These are phyloP conservation scores for Mycalesis mineus DNA, from an alignment of 2,888 invertebrate genomes.

Conservation along the genomic window DNA sequence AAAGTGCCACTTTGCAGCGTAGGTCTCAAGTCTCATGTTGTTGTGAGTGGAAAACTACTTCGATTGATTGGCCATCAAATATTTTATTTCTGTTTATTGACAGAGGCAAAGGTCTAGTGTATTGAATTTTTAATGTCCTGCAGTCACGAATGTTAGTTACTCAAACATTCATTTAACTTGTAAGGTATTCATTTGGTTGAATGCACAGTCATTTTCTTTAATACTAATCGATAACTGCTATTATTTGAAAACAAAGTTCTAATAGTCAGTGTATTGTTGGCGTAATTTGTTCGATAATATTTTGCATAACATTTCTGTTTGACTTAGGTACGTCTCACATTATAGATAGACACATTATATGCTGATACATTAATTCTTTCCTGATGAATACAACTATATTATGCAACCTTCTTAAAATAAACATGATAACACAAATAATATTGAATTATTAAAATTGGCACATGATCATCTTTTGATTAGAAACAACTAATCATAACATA, in stretches of 20 bases:
- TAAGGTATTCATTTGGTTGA: slow-evolving; percentile 8
- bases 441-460: no score
- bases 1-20: no score
- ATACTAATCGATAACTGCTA: neutral
- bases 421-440: no score
- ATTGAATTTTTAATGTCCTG: slow-evolving; percentile 31
- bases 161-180: slow-evolving; percentile 24
- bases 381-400: no score
- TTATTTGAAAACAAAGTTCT: neutral
- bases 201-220: slow-evolving; percentile 1
- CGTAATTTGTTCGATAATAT: neutral
- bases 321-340: neutral
- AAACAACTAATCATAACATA: no score
- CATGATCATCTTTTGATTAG: no score
- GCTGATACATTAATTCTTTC: no score
- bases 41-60: no score
- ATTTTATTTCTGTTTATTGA: slow-evolving; percentile 25
- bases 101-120: slow-evolving; percentile 28
- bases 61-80: neutral
- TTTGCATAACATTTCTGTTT: no score
- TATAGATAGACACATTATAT: no score
- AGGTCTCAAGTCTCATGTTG: no score
- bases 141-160: slow-evolving; percentile 17
- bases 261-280: neutral
- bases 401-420: no score